Base-by-base conservation (phyloP, 2,797 vertebrate species). In the Pangasius djambal region DNA sequence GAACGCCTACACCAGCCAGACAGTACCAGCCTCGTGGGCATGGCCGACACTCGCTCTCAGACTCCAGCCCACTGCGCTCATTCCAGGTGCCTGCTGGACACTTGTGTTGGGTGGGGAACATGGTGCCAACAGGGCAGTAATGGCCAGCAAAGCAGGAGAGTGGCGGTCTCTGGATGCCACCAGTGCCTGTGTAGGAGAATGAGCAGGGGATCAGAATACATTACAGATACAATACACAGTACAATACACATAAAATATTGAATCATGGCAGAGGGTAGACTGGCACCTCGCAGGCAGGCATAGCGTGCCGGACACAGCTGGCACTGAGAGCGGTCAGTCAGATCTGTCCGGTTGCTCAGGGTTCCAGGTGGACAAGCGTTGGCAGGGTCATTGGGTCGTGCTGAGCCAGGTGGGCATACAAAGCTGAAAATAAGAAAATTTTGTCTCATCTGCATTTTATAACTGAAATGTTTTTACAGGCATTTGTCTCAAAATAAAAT, bases 1-100 rank as follows among this genome's bases (percentile, higher is more conserved):
- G 96, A 5, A 55, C 59, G 1, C 91, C 96, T n/a, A 96, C 94
- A 72, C 97, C 97, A 0, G 94, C 92, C 86, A 94, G 84, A 85
- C 98, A 99, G 89, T 98, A 98, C 97, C 97, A 97, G n/a, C 98
- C 97, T 7, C 34, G 61, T 0, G 96, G 96, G 61, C 98, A 99
- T 0, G 59, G 95, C 0, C 22, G 91, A 22, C 97, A 98, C 70
- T 98, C 97, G 0, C 91, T 90, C 4, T 94, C 94, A 0, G 89
- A 90, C 84, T 95, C 93, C 92, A 98, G 88, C 40, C 96, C 93
- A 8, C 95, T 96, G 25, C 91, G 95, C 69, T 97, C 94, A 84
- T 96, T 98, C 97, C 97, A 98, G n/a, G 96, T 97, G 77, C 98
- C 98, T 0, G 96, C 95, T 8, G 96, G 94, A 94, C 98, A 98